phyloP scores from a whole-genome alignment of 2,113 vertebrate genomes.

The Podarcis muralis region DNA sequence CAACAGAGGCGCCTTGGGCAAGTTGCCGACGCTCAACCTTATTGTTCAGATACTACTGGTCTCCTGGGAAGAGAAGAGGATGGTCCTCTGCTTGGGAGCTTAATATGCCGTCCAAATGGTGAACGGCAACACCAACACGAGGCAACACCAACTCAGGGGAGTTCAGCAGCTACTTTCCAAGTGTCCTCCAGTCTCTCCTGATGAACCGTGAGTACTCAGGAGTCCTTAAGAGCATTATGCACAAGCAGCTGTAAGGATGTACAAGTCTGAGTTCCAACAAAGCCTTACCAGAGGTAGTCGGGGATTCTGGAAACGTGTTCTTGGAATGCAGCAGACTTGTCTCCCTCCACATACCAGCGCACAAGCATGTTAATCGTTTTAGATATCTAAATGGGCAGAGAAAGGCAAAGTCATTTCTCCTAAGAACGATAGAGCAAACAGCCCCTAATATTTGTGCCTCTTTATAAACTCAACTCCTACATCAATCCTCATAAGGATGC shows the following conservation, averaged over 20 bases:
- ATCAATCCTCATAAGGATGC: neutral
- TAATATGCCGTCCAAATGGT: neutral
- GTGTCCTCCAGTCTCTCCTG: neutral
- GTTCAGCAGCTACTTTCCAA: neutral
- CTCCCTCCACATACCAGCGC: slow-evolving; percentile 88
- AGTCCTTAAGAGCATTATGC: neutral
- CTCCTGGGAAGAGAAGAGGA: neutral
- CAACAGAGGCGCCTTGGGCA: neutral
- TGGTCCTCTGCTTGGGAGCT: neutral
- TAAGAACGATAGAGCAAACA: neutral
- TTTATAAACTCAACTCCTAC: neutral
- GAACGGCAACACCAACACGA: neutral
- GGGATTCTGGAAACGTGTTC: slow-evolving; percentile 91
- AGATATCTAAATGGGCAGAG: slow-evolving; percentile 82
- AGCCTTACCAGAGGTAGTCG: slow-evolving; percentile 92
- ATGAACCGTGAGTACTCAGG: too few relatives aligned
- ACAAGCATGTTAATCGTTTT: slow-evolving; percentile 97
- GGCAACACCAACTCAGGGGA: neutral
- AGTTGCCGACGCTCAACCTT: neutral
- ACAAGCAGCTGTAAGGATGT: too few relatives aligned
- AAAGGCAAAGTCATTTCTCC: slow-evolving; percentile 19
- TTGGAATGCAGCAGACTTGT: slow-evolving; percentile 81
- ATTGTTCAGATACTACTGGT: neutral
- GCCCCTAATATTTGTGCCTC: neutral
- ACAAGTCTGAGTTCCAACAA: neutral